Base-by-base conservation (phyloP, 2,797 vertebrate genomes). In the Thamnophis elegans region DNA sequence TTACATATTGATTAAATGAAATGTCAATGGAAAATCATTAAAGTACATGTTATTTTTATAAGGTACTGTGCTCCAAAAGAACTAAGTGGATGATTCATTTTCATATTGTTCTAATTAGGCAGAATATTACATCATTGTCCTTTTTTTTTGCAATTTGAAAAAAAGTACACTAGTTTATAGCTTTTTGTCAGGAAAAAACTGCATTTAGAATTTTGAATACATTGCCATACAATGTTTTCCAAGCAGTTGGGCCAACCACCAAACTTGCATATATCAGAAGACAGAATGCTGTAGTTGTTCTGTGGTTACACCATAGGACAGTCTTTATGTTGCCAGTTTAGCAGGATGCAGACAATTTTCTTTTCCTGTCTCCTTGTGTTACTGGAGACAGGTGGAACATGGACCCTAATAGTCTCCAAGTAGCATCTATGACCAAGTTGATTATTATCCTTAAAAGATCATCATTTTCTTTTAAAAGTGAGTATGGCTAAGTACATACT, bases 1-100 rank as follows among this genome's bases (percentile, higher is more conserved):
- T 73, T 89, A n/a, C 36, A 82, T 90, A 89, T 88, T 90, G 32
- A 92, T 90, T 28, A 91, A 53, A 90, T 85, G 47, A 93, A 94
- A 90, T 28, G 88, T 82, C 28, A 94, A 91, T 92, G 55, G 28
- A 92, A 88, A 93, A 18, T 58, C 55, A 88, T 55, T 42, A 59
- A 91, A 92, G 56, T 88, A 2, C 5, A 65, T 60, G 2, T 25
- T 94, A 91, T 4, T 92, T 91, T 58, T 92, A 3, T 87, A 90
- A 36, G 11, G 5, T 55, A 90, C 54, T 16, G 92, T 28, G 28
- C 58, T 47, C 92, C 36, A 85, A 92, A 89, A 51, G 82, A 90
- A 85, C 13, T 94, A 25, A 92, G 58, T 22, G 68, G 88, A 20
- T 32, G 87, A 54, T 26, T 92, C 60, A 42, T 3, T 20, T 7